These are phyloP conservation scores for Trichomycterus rosablanca DNA, from an alignment of 2,113 vertebrate species.

Conservation along the genomic window DNA sequence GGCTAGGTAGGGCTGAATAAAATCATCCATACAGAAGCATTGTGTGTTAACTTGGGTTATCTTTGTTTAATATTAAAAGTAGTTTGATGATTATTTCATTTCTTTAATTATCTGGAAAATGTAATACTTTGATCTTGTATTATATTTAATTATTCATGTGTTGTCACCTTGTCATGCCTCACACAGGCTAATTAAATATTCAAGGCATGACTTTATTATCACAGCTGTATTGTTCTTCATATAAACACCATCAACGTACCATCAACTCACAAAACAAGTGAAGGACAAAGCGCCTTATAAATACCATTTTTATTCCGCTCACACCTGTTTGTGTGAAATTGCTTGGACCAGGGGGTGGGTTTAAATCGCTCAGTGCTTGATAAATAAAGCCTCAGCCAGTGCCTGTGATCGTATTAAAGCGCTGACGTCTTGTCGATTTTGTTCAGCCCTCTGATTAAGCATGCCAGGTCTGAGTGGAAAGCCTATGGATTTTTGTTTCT, in stretches of 20 bases:
- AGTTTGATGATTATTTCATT: too few relatives aligned
- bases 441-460: slow-evolving; percentile 23
- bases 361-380: slow-evolving; percentile 12
- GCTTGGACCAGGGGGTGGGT: slow-evolving; percentile 19
- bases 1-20: too few relatives aligned
- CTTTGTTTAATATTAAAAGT: too few relatives aligned
- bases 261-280: background rate
- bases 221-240: background rate
- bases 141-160: slow-evolving; percentile 1
- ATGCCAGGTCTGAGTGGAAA: slow-evolving; percentile 2
- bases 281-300: background rate
- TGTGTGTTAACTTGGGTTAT: too few relatives aligned
- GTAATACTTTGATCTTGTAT: too few relatives aligned
- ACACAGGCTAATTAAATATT: background rate
- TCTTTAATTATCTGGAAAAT: too few relatives aligned
- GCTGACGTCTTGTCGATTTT: slow-evolving; percentile 37
- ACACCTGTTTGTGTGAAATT: slow-evolving; percentile 26
- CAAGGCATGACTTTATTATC: background rate
- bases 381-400: slow-evolving; percentile 18
- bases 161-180: background rate
- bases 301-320: slow-evolving; percentile 18
- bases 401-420: slow-evolving; percentile 27
- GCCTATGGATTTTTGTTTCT: too few relatives aligned
- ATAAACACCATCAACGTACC: too few relatives aligned
- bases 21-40: too few relatives aligned